These are phyloP conservation scores for Drosophila pachea DNA, from an alignment of 1,140 invertebrate species.

Conservation along the genomic window DNA sequence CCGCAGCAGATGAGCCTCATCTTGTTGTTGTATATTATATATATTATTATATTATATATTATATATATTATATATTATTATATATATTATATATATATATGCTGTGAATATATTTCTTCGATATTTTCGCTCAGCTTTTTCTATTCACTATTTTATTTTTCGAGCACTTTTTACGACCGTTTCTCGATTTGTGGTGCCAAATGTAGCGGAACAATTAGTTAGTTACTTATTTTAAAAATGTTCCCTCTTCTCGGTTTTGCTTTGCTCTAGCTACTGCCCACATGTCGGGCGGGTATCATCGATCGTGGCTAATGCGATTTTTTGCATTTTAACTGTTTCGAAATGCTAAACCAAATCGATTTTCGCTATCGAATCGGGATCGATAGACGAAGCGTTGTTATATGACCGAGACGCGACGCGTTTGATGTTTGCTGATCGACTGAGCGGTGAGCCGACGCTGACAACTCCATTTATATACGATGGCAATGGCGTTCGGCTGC, in stretches of 20 bases:
- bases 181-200: not conserved
- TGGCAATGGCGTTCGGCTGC: slow-evolving; percentile 3
- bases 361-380: slow-evolving; percentile 4
- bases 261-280: slow-evolving; percentile 17
- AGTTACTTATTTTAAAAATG: slow-evolving; percentile 9
- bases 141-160: slow-evolving; percentile 20
- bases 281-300: slow-evolving; percentile 19
- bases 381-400: slow-evolving; percentile 5
- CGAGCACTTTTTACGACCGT: slow-evolving; percentile 21
- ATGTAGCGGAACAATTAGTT: not conserved
- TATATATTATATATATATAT: slow-evolving; percentile 1
- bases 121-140: slow-evolving; percentile 9
- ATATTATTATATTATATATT: not conserved
- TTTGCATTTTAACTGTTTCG: slow-evolving; percentile 57
- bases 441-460: slow-evolving; percentile 63
- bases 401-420: slow-evolving; percentile 23
- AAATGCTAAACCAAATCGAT: slow-evolving; percentile 20
- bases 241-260: no score
- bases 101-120: not conserved
- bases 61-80: slow-evolving; percentile 15
- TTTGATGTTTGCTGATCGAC: slow-evolving; percentile 58
- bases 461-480: slow-evolving; percentile 60
- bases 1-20: slow-evolving; percentile 40
- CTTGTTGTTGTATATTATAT: not conserved
- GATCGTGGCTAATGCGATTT: slow-evolving; percentile 37